A percentile compares a stretch with the other conserved stretches of the same genome.
phyloP scores from a whole-genome alignment of 2,113 vertebrate species.

The Hylia prasina region DNA sequence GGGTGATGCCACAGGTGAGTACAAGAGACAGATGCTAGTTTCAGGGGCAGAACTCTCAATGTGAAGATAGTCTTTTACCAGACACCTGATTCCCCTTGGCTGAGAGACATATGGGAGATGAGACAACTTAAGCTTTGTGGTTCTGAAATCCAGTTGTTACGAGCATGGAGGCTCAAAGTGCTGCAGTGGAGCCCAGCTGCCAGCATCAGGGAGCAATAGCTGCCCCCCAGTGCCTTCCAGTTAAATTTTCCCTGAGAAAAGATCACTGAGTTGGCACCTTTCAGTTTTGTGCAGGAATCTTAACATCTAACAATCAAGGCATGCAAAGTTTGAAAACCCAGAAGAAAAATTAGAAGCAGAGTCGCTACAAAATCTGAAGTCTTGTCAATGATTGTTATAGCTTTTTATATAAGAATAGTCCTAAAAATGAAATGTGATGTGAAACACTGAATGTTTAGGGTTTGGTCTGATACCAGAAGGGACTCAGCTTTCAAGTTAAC shows the following conservation, averaged over 20 bases:
- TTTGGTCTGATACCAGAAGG: not conserved
- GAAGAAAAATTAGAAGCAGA: not conserved
- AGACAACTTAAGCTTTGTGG: not conserved
- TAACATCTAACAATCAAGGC: not conserved
- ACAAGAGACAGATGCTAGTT: not conserved
- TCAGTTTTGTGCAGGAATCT: not conserved
- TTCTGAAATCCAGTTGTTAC: not conserved
- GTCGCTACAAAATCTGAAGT: not conserved
- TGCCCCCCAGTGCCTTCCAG: not conserved
- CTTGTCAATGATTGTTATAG: not conserved
- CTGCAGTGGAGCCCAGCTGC: not conserved
- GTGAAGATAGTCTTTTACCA: not conserved
- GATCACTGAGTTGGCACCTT: not conserved
- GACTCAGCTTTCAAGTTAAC: not conserved
- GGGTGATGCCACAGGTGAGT: not conserved
- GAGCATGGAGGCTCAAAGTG: not conserved
- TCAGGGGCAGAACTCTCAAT: not conserved
- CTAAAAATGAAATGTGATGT: not conserved
- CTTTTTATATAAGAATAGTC: not conserved
- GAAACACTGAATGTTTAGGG: not conserved
- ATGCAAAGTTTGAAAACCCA: not conserved
- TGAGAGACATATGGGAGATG: not conserved
- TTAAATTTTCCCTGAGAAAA: not conserved
- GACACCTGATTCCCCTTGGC: not conserved
- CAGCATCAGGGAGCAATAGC: not conserved